A percentile compares a stretch with the other conserved stretches of the same genome.
These are phyloP conservation scores for Enteromius treurensis DNA, from an alignment of 2,797 vertebrate genomes.

Conservation along the genomic window DNA sequence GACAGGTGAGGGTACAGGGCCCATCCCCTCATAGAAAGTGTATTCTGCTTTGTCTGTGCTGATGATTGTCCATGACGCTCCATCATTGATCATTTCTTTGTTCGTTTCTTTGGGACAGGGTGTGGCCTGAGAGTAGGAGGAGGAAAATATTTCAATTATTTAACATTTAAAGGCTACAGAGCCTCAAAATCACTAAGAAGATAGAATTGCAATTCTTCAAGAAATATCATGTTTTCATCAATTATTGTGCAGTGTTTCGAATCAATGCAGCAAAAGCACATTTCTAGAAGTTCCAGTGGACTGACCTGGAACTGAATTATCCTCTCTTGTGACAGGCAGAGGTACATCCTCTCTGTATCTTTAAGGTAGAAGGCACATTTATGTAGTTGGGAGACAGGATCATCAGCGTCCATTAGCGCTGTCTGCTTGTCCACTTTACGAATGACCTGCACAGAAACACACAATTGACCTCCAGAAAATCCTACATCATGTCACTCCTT, in stretches of 20 bases:
- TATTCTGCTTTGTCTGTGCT: slow-evolving; percentile 99
- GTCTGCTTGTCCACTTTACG: slow-evolving; percentile 81
- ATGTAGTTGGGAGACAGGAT: slow-evolving; percentile 79
- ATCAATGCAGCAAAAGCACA: not conserved
- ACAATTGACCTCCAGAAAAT: not conserved
- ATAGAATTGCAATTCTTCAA: not conserved
- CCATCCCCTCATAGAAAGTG: slow-evolving; percentile 99
- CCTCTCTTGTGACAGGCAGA: slow-evolving; percentile 95
- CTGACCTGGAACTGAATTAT: slow-evolving; percentile 99
- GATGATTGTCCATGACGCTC: slow-evolving; percentile 99
- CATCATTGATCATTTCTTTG: slow-evolving; percentile 98
- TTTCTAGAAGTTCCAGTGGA: not conserved
- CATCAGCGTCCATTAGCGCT: slow-evolving; percentile 75
- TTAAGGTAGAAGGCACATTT: slow-evolving; percentile 81
- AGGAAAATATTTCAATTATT: not conserved
- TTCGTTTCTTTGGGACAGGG: slow-evolving; percentile 95
- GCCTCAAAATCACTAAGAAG: not conserved
- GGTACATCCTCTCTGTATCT: slow-evolving; percentile 80
- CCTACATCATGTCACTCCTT: not conserved
- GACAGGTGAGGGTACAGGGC: slow-evolving; percentile 92
- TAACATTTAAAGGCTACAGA: not conserved
- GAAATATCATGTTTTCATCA: not conserved
- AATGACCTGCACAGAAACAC: slow-evolving; percentile 68
- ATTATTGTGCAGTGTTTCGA: not conserved
- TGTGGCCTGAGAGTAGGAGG: slow-evolving; percentile 81